A percentile compares a stretch with the other conserved stretches of the same genome.
phyloP scores from a whole-genome alignment of 2,797 vertebrate species.

The Sternarchorhynchus goeldii region DNA sequence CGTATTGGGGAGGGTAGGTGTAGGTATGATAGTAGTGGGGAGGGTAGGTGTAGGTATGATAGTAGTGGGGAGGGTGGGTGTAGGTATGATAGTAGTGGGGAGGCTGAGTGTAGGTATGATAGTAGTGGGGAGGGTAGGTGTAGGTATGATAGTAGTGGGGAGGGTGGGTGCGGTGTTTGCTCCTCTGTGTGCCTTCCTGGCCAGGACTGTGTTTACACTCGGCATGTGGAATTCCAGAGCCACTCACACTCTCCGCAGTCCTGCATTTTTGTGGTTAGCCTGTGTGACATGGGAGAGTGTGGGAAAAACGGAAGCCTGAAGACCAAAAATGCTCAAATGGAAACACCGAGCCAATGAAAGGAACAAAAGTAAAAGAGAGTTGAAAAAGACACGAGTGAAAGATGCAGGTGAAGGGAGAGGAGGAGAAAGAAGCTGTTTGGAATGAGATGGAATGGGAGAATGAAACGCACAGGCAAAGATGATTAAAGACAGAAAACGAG shows the following conservation, averaged over 20 bases:
- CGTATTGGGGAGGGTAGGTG: too few relatives aligned
- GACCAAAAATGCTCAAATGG: constrained; percentile 86
- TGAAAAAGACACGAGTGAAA: constrained; percentile 64
- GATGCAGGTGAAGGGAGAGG: constrained; percentile 62
- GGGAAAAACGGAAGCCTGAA: constrained; percentile 96
- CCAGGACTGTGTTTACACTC: constrained; percentile 84
- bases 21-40: too few relatives aligned
- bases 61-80: too few relatives aligned
- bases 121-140: too few relatives aligned
- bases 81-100: constrained; percentile 51
- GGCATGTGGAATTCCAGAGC: constrained; percentile 87
- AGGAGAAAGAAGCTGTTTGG: constrained; percentile 52
- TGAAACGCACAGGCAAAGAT: constrained; percentile 75
- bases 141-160: constrained; percentile 49
- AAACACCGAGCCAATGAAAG: constrained; percentile 74
- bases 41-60: too few relatives aligned
- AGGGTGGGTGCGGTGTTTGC: constrained; percentile 77
- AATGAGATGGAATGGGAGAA: constrained; percentile 59
- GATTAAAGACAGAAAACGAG: constrained; percentile 73
- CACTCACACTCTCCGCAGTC: constrained; percentile 85
- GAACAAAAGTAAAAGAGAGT: constrained; percentile 65
- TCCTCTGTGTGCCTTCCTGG: constrained; percentile 79
- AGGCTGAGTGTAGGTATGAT: constrained; percentile 74
- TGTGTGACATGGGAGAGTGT: constrained; percentile 96
- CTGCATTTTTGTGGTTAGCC: constrained; percentile 95